These are phyloP conservation scores for Peromyscus eremicus DNA, from an alignment of 2,797 vertebrate genomes.

Conservation along the genomic window DNA sequence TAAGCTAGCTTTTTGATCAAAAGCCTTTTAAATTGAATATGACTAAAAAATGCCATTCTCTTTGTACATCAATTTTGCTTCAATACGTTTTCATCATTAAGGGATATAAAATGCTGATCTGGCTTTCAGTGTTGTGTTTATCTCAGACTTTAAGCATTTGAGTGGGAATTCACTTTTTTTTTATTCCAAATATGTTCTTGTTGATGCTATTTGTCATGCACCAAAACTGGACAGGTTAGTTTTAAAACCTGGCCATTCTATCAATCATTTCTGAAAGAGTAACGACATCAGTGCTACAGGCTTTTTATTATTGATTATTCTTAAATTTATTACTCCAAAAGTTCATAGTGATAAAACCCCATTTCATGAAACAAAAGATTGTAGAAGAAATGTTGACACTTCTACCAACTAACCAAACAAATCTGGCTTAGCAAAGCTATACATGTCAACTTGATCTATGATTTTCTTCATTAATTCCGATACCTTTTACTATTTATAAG, in stretches of 20 bases:
- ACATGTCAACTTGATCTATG: background rate
- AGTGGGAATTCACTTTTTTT: slow-evolving; percentile 33
- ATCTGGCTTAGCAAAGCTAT: background rate
- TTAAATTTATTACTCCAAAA: slow-evolving; percentile 61
- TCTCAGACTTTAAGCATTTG: background rate
- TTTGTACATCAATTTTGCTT: slow-evolving; percentile 37
- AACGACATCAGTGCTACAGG: slow-evolving; percentile 35
- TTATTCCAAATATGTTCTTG: slow-evolving; percentile 49
- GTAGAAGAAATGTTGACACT: slow-evolving; percentile 44
- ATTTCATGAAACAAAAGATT: slow-evolving; percentile 42
- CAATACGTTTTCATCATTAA: slow-evolving; percentile 17
- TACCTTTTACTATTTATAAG: background rate
- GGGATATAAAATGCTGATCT: slow-evolving; percentile 52
- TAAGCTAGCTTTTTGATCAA: slow-evolving; percentile 58
- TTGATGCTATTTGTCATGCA: slow-evolving; percentile 61
- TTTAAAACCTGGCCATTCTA: slow-evolving; percentile 61
- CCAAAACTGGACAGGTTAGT: slow-evolving; percentile 54
- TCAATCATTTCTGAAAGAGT: slow-evolving; percentile 70
- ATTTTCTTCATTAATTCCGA: slow-evolving; percentile 6
- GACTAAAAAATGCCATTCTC: slow-evolving; percentile 22
- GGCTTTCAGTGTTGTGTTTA: background rate
- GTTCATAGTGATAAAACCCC: slow-evolving; percentile 38
- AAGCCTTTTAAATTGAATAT: slow-evolving; percentile 56
- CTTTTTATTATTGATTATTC: slow-evolving; percentile 69
- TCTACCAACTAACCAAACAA: slow-evolving; percentile 37